Base-by-base conservation (phyloP, 1,140 invertebrate genomes). In the Heliconius hermathena region DNA sequence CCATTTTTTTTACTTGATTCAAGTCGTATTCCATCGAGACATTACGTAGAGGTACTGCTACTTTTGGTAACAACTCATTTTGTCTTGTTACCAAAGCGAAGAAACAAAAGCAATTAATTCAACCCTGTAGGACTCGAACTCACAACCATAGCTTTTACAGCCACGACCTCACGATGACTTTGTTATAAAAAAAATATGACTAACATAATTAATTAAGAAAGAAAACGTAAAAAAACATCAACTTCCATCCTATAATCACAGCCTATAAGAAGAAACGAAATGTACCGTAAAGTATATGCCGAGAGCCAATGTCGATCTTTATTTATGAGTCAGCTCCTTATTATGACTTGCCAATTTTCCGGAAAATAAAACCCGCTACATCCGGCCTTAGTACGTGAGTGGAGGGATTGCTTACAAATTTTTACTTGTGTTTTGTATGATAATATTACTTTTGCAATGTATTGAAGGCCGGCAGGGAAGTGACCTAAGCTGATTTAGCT, bases 281-380 rank as follows among this genome's bases (percentile, higher is more conserved):
- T 91, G 90, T 88, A 86, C 83, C 90, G 90, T 89, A 90, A 91
- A 90, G 90, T 87, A 91, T 89, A 88, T 87, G 85, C 89, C 84
- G 90, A 90, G 88, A 86, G 86, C 89, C 90, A 90, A 91, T 91
- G 91, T 82, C 91, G 90, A 92, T 91, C 90, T 88, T 92, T 92
- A 92, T 93, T 92, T 93, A 93, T 90, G 90, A 91, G 83, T 91
- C 90, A 90, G 90, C 89, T 88, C 89, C 91, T 93, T 93, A 93
- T 93, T 93, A 93, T 93, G 91, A 93, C 90, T 92, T 85, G 90
- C 87, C 91, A 93, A 93, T 93, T 93, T 93, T 93, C 90, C 91
- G 89, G 87, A 81, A 90, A 92, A 93, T 93, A 93, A 93, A 93
- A 91, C 74, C 85, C 85, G 88, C 90, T 89, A 87, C 89, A 88